Percentiles rank a stretch among this genome's conserved stretches.
phyloP scores from a whole-genome alignment of 2,888 invertebrate genomes.

The Callosobruchus maculatus region DNA sequence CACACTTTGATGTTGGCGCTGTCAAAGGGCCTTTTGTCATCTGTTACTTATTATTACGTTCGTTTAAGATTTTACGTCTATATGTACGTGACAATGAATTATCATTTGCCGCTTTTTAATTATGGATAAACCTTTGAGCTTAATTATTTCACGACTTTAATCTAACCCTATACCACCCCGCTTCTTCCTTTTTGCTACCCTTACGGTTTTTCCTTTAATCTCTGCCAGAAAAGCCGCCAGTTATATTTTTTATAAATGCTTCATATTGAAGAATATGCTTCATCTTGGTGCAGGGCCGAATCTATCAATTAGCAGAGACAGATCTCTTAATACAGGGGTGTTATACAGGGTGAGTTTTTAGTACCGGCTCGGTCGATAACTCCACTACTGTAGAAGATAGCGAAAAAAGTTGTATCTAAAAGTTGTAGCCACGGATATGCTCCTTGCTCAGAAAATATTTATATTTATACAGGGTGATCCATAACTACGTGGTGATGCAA shows the following conservation, averaged over 20 bases:
- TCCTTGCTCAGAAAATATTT: too few relatives aligned
- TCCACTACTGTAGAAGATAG: too few relatives aligned
- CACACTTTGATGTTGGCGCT: constrained; percentile 47
- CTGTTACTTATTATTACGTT: constrained; percentile 50
- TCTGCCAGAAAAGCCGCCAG: background rate
- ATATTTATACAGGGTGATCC: too few relatives aligned
- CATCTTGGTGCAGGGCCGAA: background rate
- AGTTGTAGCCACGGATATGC: too few relatives aligned
- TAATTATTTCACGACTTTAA: constrained; percentile 32
- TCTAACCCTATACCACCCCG: constrained; percentile 28
- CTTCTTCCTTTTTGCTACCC: constrained; percentile 5
- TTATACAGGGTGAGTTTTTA: too few relatives aligned
- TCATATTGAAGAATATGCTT: background rate
- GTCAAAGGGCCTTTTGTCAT: constrained; percentile 50
- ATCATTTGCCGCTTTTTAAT: constrained; percentile 49
- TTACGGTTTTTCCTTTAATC: background rate
- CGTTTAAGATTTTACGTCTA: constrained; percentile 45
- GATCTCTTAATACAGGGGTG: too few relatives aligned
- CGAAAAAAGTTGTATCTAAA: too few relatives aligned
- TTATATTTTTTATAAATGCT: constrained; percentile 1
- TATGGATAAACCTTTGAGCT: constrained; percentile 47
- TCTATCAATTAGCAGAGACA: background rate
- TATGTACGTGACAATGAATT: constrained; percentile 46
- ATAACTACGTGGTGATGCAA: too few relatives aligned
- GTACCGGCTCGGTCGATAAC: too few relatives aligned